phyloP scores from a whole-genome alignment of 1,140 invertebrate genomes.

The Drosophila fuyamai region DNA sequence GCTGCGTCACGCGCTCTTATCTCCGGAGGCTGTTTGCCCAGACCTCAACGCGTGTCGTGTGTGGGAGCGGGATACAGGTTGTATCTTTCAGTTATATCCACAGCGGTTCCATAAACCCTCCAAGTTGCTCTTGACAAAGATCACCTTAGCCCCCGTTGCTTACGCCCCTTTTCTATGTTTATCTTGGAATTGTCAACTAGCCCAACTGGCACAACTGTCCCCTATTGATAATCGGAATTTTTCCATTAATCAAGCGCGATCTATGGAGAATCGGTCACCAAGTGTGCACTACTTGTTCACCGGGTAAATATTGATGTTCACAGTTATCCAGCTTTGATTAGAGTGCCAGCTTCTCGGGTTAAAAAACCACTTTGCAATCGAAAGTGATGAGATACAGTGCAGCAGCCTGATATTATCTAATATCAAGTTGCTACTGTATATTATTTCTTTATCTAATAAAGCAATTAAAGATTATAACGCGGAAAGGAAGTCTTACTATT shows the following conservation, averaged over 20 bases:
- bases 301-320: slow-evolving; percentile 60
- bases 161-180: slow-evolving; percentile 25
- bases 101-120: slow-evolving; percentile 40
- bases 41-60: slow-evolving; percentile 51
- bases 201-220: slow-evolving; percentile 70
- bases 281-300: slow-evolving; percentile 47
- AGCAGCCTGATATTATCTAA: slow-evolving; percentile 4
- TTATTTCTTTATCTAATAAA: slow-evolving; percentile 1
- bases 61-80: slow-evolving; percentile 67
- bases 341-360: neutral
- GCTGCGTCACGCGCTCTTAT: slow-evolving; percentile 64
- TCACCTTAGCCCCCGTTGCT: slow-evolving; percentile 4
- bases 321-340: slow-evolving; percentile 34
- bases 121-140: slow-evolving; percentile 32
- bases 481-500: slow-evolving; percentile 21
- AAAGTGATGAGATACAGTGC: slow-evolving; percentile 29
- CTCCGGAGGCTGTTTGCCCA: slow-evolving; percentile 55
- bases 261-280: slow-evolving; percentile 24
- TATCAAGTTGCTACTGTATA: slow-evolving; percentile 17
- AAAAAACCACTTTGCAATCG: slow-evolving; percentile 22
- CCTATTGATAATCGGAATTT: slow-evolving; percentile 57
- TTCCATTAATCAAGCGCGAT: slow-evolving; percentile 65
- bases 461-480: neutral
- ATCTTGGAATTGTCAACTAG: slow-evolving; percentile 19
- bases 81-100: slow-evolving; percentile 72